Conservation (phyloP, 2,113 vertebrate genomes). For the Orcinus orca region DNA sequence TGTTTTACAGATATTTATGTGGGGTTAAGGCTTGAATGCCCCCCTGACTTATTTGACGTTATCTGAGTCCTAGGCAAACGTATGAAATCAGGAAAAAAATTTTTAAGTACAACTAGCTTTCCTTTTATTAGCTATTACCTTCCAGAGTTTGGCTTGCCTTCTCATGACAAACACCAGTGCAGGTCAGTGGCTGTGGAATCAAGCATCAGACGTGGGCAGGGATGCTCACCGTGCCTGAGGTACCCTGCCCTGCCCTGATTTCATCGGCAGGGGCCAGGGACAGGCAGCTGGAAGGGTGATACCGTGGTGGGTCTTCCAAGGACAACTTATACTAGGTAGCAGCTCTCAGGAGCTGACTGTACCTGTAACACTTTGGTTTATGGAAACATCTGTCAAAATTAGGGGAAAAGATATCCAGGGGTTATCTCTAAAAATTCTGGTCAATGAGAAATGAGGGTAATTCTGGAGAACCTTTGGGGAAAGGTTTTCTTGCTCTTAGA, state of each 20-base stretch:
- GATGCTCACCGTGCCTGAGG: too few species aligned
- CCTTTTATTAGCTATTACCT: neutral
- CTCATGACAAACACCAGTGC: accelerated
- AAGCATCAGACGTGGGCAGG: neutral
- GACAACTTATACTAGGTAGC: neutral
- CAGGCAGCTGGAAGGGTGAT: neutral
- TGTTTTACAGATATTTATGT: neutral
- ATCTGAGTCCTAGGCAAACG: neutral
- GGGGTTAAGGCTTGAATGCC: neutral
- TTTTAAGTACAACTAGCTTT: neutral
- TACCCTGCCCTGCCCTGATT: too few species aligned
- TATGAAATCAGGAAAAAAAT: neutral
- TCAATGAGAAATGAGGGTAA: neutral
- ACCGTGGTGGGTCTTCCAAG: neutral
- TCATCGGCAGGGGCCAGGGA: neutral
- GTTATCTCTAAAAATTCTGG: neutral
- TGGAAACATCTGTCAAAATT: neutral
- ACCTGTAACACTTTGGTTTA: neutral
- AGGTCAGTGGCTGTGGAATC: neutral
- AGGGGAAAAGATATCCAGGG: neutral
- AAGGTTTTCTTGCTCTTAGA: neutral
- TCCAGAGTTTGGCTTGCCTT: neutral
- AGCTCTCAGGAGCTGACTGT: too few species aligned
- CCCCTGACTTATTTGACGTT: neutral
- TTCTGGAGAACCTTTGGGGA: neutral